Evolutionary conservation across 1,140 invertebrate genomes (phyloP).

Genomic region (Drosophila parabipectinata): DNA sequence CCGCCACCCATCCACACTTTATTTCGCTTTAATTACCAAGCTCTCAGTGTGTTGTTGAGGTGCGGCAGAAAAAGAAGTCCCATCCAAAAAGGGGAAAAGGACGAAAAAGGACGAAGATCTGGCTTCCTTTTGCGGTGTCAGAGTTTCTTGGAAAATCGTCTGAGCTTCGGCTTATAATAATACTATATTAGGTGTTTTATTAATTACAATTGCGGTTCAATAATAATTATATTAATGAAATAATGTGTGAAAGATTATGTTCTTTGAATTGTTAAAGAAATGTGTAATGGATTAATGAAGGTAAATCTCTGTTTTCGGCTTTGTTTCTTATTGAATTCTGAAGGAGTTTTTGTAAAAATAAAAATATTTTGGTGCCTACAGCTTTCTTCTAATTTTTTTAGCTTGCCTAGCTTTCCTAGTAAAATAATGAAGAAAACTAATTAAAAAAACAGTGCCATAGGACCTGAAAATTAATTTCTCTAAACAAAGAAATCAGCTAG

Average conservation of each 20-base stretch:
- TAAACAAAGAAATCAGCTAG: not conserved
- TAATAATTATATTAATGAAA: not conserved
- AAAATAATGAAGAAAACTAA: not conserved
- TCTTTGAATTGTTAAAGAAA: no score
- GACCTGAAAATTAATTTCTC: slow-evolving; percentile 1
- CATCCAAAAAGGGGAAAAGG: not conserved
- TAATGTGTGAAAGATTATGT: not conserved
- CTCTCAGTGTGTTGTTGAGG: slow-evolving; percentile 19
- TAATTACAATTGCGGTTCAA: slow-evolving; percentile 18
- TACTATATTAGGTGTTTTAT: slow-evolving; percentile 7
- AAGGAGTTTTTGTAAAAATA: no score
- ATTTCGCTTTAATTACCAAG: slow-evolving; percentile 65
- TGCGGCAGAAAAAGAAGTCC: slow-evolving; percentile 3
- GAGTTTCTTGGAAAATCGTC: slow-evolving; percentile 5
- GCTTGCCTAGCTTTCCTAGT: no score
- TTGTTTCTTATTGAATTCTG: no score
- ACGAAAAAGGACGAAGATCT: not conserved
- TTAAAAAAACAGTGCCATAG: not conserved
- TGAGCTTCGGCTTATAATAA: slow-evolving; percentile 1
- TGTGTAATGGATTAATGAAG: not conserved
- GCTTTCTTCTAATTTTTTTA: no score
- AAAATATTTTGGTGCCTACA: no score
- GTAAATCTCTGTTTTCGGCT: no score
- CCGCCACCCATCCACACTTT: slow-evolving; percentile 52
- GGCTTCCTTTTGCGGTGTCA: slow-evolving; percentile 4